phyloP scores from a whole-genome alignment of 2,113 vertebrate species.

The Columba janthina region DNA sequence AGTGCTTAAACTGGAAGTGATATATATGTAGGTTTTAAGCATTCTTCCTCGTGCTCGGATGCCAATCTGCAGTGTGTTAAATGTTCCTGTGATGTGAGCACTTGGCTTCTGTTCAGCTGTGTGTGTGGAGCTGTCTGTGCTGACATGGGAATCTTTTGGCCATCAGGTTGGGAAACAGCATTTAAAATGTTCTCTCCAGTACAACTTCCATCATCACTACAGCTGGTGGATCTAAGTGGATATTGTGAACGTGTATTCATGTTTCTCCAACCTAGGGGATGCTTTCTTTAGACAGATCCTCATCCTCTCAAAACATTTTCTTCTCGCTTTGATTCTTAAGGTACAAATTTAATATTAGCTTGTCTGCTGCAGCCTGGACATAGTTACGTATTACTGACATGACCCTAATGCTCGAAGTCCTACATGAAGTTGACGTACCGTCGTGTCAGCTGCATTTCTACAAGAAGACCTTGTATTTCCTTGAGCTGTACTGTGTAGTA shows the following conservation, averaged over 20 bases:
- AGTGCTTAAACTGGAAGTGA: background rate
- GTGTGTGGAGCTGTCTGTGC: background rate
- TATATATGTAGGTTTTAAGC: background rate
- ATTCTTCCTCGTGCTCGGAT: background rate
- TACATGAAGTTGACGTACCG: fast-evolving
- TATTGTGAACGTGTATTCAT: background rate
- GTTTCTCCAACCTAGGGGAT: background rate
- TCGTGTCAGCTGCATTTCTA: background rate
- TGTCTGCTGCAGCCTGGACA: background rate
- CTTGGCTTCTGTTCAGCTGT: background rate
- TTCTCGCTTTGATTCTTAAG: background rate
- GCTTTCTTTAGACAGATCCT: background rate
- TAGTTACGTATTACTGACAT: background rate
- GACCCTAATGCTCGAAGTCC: background rate
- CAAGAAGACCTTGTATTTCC: background rate
- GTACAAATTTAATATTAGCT: background rate
- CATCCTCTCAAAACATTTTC: background rate
- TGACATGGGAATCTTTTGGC: background rate
- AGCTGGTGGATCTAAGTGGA: too few species aligned
- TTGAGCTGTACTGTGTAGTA: background rate
- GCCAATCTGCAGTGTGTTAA: background rate
- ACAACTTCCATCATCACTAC: fast-evolving
- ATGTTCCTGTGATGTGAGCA: background rate
- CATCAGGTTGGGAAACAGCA: background rate
- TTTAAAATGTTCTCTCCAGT: background rate